A percentile compares a stretch with the other conserved stretches of the same genome.
phyloP scores from a whole-genome alignment of 2,113 vertebrate species.

The Xenopus laevis region DNA sequence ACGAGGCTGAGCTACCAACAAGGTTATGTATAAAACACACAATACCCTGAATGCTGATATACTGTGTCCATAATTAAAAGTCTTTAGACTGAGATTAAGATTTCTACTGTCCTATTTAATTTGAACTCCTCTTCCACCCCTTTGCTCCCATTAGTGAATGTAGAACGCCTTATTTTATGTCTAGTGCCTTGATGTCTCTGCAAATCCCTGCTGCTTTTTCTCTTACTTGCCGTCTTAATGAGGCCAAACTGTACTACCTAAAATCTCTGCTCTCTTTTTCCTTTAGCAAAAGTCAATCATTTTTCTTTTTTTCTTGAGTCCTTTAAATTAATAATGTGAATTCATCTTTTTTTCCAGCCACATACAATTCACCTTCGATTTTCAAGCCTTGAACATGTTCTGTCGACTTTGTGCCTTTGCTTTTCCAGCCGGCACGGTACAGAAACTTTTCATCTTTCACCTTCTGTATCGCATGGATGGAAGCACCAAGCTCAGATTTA shows the following conservation, averaged over 20 bases:
- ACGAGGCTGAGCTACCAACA: too few relatives aligned
- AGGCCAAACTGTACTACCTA: slow-evolving; percentile 23
- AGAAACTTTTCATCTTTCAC: too few relatives aligned
- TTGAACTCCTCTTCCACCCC: slow-evolving; percentile 8
- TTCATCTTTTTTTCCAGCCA: too few relatives aligned
- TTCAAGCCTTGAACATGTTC: too few relatives aligned
- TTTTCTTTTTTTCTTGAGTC: slow-evolving; percentile 8
- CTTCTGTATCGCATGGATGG: too few relatives aligned
- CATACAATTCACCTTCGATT: too few relatives aligned
- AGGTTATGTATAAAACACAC: slow-evolving; percentile 8
- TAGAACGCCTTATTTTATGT: slow-evolving; percentile 32
- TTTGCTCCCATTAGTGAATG: slow-evolving; percentile 16
- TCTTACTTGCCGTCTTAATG: slow-evolving; percentile 17
- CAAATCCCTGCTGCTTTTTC: slow-evolving; percentile 23
- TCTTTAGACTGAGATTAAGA: slow-evolving; percentile 23
- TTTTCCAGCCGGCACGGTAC: too few relatives aligned
- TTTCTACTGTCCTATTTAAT: slow-evolving; percentile 17
- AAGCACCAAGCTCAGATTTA: too few relatives aligned
- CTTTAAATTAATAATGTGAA: not conserved
- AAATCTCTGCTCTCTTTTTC: slow-evolving; percentile 12
- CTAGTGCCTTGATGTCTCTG: slow-evolving; percentile 23
- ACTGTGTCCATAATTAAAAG: slow-evolving; percentile 23
- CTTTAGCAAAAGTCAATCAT: slow-evolving; percentile 8
- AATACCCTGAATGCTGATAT: slow-evolving; percentile 3
- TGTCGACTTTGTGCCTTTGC: too few relatives aligned